Base-by-base conservation (phyloP, 1,140 invertebrate species). In the Brachystomella parvula region DNA sequence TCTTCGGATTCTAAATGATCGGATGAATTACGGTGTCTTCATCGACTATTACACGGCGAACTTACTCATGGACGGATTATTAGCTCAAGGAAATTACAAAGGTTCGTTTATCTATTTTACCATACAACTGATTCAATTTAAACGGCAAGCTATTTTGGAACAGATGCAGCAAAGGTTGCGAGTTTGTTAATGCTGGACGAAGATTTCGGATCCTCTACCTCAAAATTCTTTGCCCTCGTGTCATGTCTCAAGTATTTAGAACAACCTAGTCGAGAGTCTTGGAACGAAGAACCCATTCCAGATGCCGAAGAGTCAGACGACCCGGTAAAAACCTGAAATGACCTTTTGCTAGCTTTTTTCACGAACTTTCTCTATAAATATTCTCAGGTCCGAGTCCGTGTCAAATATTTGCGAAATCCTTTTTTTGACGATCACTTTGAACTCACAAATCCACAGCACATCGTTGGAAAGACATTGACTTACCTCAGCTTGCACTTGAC, bases 401-500 rank as follows among this genome's bases (percentile, higher is more conserved):
- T 95, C 0, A 80, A 80, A 53, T 95, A 84, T 77, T 68, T 96
- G 33, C 83, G 87, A 74, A 94, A 94, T 76, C 83, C 84, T 2
- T 88, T 81, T 76, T 87, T 86, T 78, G 92, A 96, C 79, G 86
- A 89, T 76, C 91, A 95, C 78, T 92, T 94, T 80, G 90, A 94
- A 78, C 77, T 92, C 2, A 81, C 76, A 64, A 83, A 90, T 71
- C 81, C 84, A 9, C 76, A 79, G 44, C 79, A 84, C 75, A 77
- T 90, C 32, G 79, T 87, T 47, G 92, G 91, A 3, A 95, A 94
- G 81, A 89, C 89, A 0, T 76, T 94, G 19, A 79, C 76, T 47
- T 83, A 82, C 75, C 83, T 84, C 72, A 84, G 84, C 12, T 81
- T 79, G 74, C 71, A 76, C 49, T 73, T 78, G 24, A 58, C 53